A percentile compares a stretch with the other conserved stretches of the same genome.
Evolutionary conservation across 2,888 invertebrate species (phyloP).

Genomic region (Trichogramma evanescens): DNA sequence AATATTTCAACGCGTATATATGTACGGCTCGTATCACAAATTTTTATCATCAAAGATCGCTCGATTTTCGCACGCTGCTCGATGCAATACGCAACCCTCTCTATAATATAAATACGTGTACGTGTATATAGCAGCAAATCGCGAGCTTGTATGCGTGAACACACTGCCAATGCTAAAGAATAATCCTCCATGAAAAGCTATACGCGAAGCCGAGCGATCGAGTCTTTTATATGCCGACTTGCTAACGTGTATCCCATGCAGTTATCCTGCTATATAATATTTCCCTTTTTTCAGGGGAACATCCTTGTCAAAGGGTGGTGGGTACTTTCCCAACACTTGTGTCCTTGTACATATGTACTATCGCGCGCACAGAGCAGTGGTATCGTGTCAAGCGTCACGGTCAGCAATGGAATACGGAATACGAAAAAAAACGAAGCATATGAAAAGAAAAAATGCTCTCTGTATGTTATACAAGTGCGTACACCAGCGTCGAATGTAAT

Average conservation of each 20-base stretch:
- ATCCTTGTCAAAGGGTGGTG: slow-evolving; percentile 8
- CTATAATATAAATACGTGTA: background rate
- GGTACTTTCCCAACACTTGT: slow-evolving; percentile 19
- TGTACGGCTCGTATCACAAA: no score
- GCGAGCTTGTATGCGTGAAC: background rate
- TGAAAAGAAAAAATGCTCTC: no score
- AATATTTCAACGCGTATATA: no score
- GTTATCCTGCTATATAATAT: background rate
- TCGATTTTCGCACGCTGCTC: no score
- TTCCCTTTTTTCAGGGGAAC: slow-evolving; percentile 9
- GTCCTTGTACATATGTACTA: background rate
- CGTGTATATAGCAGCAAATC: background rate
- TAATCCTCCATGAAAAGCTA: background rate
- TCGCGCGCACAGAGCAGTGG: slow-evolving; percentile 6
- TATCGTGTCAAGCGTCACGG: no score
- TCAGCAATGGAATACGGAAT: no score
- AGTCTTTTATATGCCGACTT: slow-evolving; percentile 5
- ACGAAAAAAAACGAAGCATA: no score
- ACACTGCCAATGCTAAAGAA: background rate
- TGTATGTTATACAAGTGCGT: background rate
- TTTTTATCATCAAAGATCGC: no score
- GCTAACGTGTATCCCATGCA: no score
- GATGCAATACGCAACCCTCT: no score
- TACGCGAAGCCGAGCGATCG: slow-evolving; percentile 1
- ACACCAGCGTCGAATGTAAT: slow-evolving; percentile 4